Percentiles rank a stretch among this genome's conserved stretches.
Evolutionary conservation across 2,113 vertebrate species (phyloP).

Genomic region (Anarhynchus alexandrinus): DNA sequence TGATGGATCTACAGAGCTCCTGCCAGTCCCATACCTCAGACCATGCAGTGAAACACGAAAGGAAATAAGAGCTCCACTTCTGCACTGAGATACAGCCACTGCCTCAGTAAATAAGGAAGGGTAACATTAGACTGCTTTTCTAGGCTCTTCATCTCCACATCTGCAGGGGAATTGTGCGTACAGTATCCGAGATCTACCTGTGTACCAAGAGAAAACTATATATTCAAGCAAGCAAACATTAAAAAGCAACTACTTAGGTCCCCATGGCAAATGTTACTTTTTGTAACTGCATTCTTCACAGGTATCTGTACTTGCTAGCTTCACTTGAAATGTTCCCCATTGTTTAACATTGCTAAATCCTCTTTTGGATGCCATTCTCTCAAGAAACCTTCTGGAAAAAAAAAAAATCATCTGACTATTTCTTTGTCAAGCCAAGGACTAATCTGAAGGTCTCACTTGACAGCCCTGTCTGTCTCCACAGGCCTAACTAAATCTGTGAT

Average conservation of each 20-base stretch:
- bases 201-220: background rate
- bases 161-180: background rate
- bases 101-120: background rate
- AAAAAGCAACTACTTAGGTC: background rate
- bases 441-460: background rate
- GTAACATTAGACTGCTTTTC: background rate
- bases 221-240: background rate
- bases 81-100: background rate
- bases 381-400: background rate
- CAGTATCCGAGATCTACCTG: background rate
- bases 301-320: background rate
- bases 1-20: background rate
- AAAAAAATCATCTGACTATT: background rate
- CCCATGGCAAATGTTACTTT: background rate
- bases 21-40: background rate
- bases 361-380: background rate
- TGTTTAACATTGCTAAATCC: background rate
- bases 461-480: background rate
- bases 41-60: accelerated
- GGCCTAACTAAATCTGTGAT: background rate
- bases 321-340: background rate
- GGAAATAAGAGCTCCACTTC: background rate
- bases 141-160: background rate
- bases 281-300: background rate
- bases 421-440: background rate